A percentile compares a stretch with the other conserved stretches of the same genome.
Conservation (phyloP, 2,113 vertebrate species). For the Crotophaga sulcirostris region DNA sequence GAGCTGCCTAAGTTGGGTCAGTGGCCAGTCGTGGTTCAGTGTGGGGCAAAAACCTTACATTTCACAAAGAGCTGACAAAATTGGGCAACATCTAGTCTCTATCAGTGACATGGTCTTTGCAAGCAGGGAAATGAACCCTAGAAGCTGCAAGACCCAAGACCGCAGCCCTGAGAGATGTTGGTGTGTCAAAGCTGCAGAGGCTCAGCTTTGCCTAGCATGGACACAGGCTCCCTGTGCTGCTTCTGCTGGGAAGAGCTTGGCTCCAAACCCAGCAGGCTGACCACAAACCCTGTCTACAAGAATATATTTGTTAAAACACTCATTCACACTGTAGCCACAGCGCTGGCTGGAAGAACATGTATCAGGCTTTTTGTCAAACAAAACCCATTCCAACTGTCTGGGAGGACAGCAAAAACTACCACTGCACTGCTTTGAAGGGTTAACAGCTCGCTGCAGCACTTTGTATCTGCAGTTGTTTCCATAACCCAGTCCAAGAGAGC, state of each 20-base stretch:
- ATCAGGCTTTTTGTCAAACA: conserved; percentile 3
- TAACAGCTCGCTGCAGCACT: neutral
- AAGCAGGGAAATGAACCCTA: neutral
- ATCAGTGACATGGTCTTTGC: accelerated
- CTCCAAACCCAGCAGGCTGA: neutral
- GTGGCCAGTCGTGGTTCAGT: too few relatives aligned
- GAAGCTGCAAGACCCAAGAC: neutral
- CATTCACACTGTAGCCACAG: conserved; percentile 15
- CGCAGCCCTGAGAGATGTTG: neutral
- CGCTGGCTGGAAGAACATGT: neutral
- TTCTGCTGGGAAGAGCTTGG: conserved; percentile 38
- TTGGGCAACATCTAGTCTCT: neutral
- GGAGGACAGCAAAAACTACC: neutral
- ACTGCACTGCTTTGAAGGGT: neutral
- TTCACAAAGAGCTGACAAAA: neutral
- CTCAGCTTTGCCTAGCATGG: neutral
- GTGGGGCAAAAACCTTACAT: neutral
- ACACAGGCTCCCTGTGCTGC: neutral
- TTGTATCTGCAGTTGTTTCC: conserved; percentile 8
- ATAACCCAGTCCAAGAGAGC: neutral
- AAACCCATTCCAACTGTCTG: conserved; percentile 21
- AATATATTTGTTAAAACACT: neutral
- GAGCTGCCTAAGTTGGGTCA: neutral
- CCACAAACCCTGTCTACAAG: neutral
- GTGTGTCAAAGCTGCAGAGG: neutral